Conservation (phyloP, 1,140 invertebrate genomes). For the Tribolium madens region DNA sequence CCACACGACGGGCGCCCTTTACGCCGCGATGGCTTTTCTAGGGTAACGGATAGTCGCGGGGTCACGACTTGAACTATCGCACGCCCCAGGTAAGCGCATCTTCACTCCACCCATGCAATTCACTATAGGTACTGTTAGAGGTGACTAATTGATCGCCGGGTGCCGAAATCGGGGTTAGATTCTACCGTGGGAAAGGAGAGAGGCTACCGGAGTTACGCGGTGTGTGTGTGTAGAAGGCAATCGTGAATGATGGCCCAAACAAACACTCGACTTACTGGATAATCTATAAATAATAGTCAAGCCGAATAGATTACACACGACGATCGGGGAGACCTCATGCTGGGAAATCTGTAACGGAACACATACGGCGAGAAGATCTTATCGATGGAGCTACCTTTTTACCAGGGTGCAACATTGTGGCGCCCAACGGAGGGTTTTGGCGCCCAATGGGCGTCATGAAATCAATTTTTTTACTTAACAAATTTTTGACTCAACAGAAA, state of each 20-base stretch:
- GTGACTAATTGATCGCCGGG: neutral
- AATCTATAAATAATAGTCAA: conserved; percentile 48
- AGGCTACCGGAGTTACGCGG: conserved; percentile 46
- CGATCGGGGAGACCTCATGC: conserved; percentile 1
- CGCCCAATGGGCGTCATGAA: no score
- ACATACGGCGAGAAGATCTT: conserved; percentile 35
- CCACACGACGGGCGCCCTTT: conserved; percentile 20
- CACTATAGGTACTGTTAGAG: neutral
- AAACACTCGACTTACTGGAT: conserved; percentile 38
- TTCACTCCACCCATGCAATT: conserved; percentile 47
- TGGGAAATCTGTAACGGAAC: conserved; percentile 34
- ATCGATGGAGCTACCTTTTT: neutral
- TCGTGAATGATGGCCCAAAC: conserved; percentile 48
- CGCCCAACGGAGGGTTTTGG: neutral
- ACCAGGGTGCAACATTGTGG: neutral
- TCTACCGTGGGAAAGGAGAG: conserved; percentile 48
- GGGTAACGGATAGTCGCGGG: conserved; percentile 51
- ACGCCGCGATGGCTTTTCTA: conserved; percentile 58
- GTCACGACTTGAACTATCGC: conserved; percentile 61
- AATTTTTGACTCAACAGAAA: no score
- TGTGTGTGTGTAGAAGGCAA: conserved; percentile 26
- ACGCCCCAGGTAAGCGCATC: conserved; percentile 60
- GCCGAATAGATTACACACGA: conserved; percentile 39
- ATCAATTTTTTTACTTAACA: no score
- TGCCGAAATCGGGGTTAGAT: conserved; percentile 23